Evolutionary conservation across 1,140 invertebrate species (phyloP), one percentile per base, ranked within the genome.

Genomic region (Zelostemma sp.): DNA sequence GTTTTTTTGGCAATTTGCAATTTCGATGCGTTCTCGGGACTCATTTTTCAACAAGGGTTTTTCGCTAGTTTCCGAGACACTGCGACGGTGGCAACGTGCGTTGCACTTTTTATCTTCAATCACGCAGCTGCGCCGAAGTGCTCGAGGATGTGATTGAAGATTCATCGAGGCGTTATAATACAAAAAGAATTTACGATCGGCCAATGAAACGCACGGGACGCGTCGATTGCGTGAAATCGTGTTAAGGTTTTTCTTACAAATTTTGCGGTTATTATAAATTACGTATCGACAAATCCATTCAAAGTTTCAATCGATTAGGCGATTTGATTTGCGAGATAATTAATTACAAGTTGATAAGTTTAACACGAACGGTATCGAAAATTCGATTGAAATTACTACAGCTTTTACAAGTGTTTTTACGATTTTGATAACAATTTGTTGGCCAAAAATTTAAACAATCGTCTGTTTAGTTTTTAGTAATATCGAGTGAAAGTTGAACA

Each of bases 171-270:
- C 75, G 79, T 79, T n/a, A n/a, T 25, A 25, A 25, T 25, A 25
- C 8, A 82, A 82, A 83, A 55, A 70, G 73, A 69, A 72, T 61
- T 75, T 73, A 60, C 62, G 73, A 75, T 76, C 54, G 50, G 47
- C 53, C 18, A 17, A 63, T 62, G 63, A 48, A 68, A 48, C 63
- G 18, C 48, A 45, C 58, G 17, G 47, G 68, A 64, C 50, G 49
- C 45, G 51, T 60, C 47, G 64, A 57, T 61, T 61, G 57, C 51
- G 35, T 61, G 15, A 53, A 60, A 67, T 50, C 53, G 41, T 56
- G 48, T 57, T 53, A 60, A 61, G 54, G 3, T 25, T 25, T 25
- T 25, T 25, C 8, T 8, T 25, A 25, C 21, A 25, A n/a, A n/a
- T n/a, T n/a, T n/a, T n/a, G n/a, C n/a, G n/a, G n/a, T n/a, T n/a